Base-by-base conservation (phyloP, 2,797 vertebrate species). In the Anabacerthia variegaticeps region DNA sequence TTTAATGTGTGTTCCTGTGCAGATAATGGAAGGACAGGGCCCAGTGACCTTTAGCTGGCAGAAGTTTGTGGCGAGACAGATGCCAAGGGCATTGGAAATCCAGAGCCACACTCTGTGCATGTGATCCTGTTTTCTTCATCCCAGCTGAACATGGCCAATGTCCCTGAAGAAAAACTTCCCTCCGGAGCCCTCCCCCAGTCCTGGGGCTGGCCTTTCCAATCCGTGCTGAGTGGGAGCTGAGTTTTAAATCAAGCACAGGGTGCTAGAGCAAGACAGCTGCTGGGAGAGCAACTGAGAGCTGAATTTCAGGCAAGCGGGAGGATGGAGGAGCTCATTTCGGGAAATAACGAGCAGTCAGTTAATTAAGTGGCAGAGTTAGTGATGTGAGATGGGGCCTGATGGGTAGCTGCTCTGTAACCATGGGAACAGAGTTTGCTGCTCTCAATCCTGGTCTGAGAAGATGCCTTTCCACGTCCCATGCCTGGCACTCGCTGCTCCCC, bases 311-410 rank as follows among this genome's bases (percentile, higher is more conserved):
- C 75, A 51, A 48, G 75, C 82, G 15, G 65, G 75, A 89, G 85
- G 69, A 95, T 14, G 48, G 91, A 92, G 94, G 67, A 94, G 76
- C 79, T 96, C 82, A 91, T 95, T 94, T 96, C 1, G 14, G 95
- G 93, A 95, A 97, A 94, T 96, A 97, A 96, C 20, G 32, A 96
- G 95, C 91, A 96, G 92, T 19, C 91, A 46, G 89, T 96, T 97
- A 96, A 97, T 96, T 97, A 97, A 96, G 92, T 96, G 89, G 93
- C 95, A 81, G 93, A 96, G 93, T 88, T 92, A 95, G 93, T 36
- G 95, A 93, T 95, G 96, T 94, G 94, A 96, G 93, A 92, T 93
- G 80, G 52, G 95, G 82, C 91, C 91, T 91, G 93, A 93, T 92
- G 92, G 89, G 95, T 86, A 93, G 89, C 95, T 91, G 89, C 82